Base-by-base conservation (phyloP, 1,140 invertebrate genomes). In the Bacillus rossius region DNA sequence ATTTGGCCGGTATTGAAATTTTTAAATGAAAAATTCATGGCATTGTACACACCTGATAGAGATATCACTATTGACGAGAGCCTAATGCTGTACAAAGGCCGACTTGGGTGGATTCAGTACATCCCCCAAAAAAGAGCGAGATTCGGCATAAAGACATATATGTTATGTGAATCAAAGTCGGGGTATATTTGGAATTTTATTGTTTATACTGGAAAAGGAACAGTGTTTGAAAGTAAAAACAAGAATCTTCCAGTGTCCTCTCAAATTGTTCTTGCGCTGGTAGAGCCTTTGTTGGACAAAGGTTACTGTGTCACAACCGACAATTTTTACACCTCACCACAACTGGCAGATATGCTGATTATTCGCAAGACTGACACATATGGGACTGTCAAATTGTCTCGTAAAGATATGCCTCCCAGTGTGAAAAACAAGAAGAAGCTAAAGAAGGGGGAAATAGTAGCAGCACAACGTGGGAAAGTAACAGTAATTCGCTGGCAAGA, bases 71-170 rank as follows among this genome's bases (percentile, higher is more conserved):
- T 63, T 2, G 58, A 63, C 48, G 54, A 63, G 48, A 49, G 55
- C 56, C 29, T 58, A 5, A 38, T 63, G 17, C 23, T 52, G 14
- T 63, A 55, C 37, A 61, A 63, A 50, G 49, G 62, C 16, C 16
- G 62, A 13, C 19, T 63, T 22, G 55, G 55, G 4, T 63, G 55
- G 41, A 47, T 55, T 8, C 59, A 63, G 38, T 61, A 34, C 40
- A 61, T 61, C 16, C 48, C 59, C 14, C 19, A 54, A 17, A 63
- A 63, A 54, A 20, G 59, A 43, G 50, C 59, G 14, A 45, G 62
- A 34, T 58, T 63, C 43, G 59, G 59, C n/a, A 55, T 55, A 47
- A 55, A 26, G 29, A n/a, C 37, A 3, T 55, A 56, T 57, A 29
- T 62, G 13, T 34, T 66, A 22, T 55, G 54, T 19, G 41, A 55